These are phyloP conservation scores for Galeopsomyia nigrocyanea DNA, from an alignment of 2,888 invertebrate genomes.

Conservation along the genomic window DNA sequence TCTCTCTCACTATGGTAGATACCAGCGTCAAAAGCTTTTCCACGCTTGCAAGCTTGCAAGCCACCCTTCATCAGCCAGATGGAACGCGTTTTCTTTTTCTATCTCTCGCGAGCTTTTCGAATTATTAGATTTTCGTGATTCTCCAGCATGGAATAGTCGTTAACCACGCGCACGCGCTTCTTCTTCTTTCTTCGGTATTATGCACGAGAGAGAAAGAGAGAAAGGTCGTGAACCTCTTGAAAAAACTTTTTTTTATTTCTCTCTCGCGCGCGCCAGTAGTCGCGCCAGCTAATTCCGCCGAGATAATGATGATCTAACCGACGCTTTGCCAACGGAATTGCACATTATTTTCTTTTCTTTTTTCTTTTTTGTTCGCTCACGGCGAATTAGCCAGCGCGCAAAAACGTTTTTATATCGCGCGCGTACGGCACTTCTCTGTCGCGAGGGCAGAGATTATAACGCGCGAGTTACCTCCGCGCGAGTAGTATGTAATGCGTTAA, in stretches of 20 bases:
- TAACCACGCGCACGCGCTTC: conserved; percentile 3
- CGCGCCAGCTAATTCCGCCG: neutral
- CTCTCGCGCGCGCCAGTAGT: neutral
- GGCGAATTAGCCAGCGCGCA: no score
- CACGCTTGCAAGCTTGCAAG: conserved; percentile 9
- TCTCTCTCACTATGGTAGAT: neutral
- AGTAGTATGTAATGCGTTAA: no score
- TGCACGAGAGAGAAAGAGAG: neutral
- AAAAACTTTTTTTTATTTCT: conserved; percentile 7
- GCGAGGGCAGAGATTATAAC: no score
- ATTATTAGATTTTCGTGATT: conserved; percentile 39
- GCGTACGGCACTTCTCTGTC: no score
- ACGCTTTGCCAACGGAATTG: no score
- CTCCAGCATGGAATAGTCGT: conserved; percentile 36
- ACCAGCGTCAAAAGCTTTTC: conserved; percentile 34
- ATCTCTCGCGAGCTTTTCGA: conserved; percentile 4
- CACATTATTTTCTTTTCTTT: no score
- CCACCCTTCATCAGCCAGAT: neutral
- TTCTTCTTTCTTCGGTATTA: neutral
- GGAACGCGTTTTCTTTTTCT: neutral
- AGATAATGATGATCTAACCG: conserved; percentile 35
- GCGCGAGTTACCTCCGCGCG: no score
- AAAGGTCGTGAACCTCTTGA: conserved; percentile 3
- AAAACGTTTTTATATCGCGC: no score
- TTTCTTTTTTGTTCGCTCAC: no score